Conservation (phyloP, 2,113 vertebrate species). For the Hemichromis elongatus region DNA sequence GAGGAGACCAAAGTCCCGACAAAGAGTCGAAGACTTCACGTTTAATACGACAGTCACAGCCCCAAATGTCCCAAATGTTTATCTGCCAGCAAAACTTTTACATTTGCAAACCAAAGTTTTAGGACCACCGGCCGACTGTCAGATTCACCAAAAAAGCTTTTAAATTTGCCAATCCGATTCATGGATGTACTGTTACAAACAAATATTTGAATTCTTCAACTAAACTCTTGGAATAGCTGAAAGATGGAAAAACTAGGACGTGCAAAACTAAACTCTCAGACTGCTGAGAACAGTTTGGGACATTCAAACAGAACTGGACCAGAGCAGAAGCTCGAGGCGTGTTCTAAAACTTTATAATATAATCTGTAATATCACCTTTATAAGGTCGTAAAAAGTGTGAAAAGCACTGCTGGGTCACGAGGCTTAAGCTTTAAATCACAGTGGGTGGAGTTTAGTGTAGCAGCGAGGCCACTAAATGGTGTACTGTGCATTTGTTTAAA, state of each 20-base stretch:
- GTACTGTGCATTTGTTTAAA: background rate
- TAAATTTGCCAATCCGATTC: background rate
- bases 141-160: background rate
- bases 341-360: background rate
- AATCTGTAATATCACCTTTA: background rate
- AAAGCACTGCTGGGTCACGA: background rate
- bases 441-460: background rate
- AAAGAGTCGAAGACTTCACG: background rate
- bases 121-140: background rate
- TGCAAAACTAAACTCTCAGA: background rate
- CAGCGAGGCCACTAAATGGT: background rate
- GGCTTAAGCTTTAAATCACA: background rate
- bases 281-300: too few relatives aligned
- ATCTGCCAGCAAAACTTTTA: background rate
- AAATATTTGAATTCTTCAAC: background rate
- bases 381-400: background rate
- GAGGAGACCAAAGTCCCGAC: background rate
- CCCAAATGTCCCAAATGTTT: rapidly evolving
- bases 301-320: background rate
- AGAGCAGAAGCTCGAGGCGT: background rate
- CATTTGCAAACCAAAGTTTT: background rate
- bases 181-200: background rate
- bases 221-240: background rate
- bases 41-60: background rate
- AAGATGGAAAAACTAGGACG: rapidly evolving